A percentile compares a stretch with the other conserved stretches of the same genome.
These are phyloP conservation scores for honey bee (Apis mellifera) DNA, from an alignment of 1,140 invertebrate species.

Conservation along the genomic window Amel_HAv3.1 CM009932.2:6992501-6993000, in stretches of 20 bases:
- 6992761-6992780: background rate
- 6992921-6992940: conserved; percentile 14
- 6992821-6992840: background rate
- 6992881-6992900: background rate
- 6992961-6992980: background rate
- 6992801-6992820: no score
- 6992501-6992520: background rate
- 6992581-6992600: no score
- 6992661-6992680: background rate
- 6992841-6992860: background rate
- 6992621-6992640: background rate
- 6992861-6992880: background rate
- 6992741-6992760: background rate
- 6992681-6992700: background rate
- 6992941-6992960: background rate
- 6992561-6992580: background rate
- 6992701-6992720: background rate
- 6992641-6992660: background rate
- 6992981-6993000: conserved; percentile 3
- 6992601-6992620: no score
- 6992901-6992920: background rate
- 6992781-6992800: conserved; percentile 15
- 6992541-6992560: conserved; percentile 34
- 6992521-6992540: background rate
- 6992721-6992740: background rate